Evolutionary conservation across 2,797 vertebrate genomes (phyloP), one percentile per base, ranked within the genome.

Genomic region (Hyperoplus immaculatus): DNA sequence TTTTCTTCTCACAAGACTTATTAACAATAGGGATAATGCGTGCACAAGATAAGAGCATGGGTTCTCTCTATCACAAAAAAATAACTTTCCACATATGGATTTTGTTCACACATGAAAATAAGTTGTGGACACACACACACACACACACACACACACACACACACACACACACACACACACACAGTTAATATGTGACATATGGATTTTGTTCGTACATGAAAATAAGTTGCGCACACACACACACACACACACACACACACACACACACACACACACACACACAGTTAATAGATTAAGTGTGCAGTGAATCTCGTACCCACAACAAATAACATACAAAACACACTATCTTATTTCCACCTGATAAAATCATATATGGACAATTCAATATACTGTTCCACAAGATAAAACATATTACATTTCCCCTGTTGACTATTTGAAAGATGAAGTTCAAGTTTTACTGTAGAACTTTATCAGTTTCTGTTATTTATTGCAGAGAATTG

Each of bases 21-120:
- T 29, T 29, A 29, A 29, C 2, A 29, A 29, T 29, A 29, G 29
- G 29, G 29, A 29, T 29, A 29, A 29, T 29, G 29, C 29, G 29
- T 29, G 29, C 29, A 29, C 29, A 29, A 29, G 29, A 29, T 29
- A 29, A 29, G 29, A 29, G 29, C 29, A 29, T 29, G 29, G 29
- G 29, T 29, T 29, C 29, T 29, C 29, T 3, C 29, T 29, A 29
- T 29, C 29, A 29, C 29, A 29, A 29, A 29, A 21, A 29, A 29
- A 29, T 29, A 3, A 29, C 29, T 29, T 29, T 29, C 29, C 29
- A 29, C 29, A 29, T 29, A 29, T 42, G 18, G 16, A 9, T 69
- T 29, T 57, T 21, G 6, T 41, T 59, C 38, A 13, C 7, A 42
- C 41, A 62, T 56, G 39, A 64, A 45, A 69, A 64, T 43, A 63